Evolutionary conservation across 53 echinoderm and acorn worm genomes (phyloP).

Genomic region (Luidia sarsii): DNA sequence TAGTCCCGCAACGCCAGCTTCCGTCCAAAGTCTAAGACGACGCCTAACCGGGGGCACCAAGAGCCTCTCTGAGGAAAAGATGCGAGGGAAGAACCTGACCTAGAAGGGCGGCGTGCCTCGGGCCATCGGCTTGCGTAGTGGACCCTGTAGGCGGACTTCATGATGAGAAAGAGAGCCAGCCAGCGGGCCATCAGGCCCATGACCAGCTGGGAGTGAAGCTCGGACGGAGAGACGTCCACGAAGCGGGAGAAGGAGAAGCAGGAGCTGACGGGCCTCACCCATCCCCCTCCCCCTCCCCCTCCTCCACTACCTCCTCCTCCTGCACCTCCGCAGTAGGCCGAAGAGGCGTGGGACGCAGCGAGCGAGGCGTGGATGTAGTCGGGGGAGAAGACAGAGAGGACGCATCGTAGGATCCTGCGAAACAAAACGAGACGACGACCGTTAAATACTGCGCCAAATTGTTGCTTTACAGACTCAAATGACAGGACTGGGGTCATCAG

Average conservation of each 20-base stretch:
- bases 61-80: no score
- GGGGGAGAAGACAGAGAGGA: slow-evolving; percentile 72
- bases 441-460: no score
- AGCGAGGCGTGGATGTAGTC: slow-evolving; percentile 88
- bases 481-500: no score
- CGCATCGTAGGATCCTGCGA: no score
- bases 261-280: slow-evolving; percentile 1
- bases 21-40: no score
- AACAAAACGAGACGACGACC: no score
- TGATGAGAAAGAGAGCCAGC: slow-evolving; percentile 69
- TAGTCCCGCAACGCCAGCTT: no score
- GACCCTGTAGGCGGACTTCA: slow-evolving; percentile 83
- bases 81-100: slow-evolving; percentile 16
- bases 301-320: no score
- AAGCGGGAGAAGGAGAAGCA: slow-evolving; percentile 90
- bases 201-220: slow-evolving; percentile 69
- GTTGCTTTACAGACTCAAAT: no score
- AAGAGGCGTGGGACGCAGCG: slow-evolving; percentile 1
- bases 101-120: not conserved
- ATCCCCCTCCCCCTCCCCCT: no score
- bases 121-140: slow-evolving; percentile 70
- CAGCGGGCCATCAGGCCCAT: slow-evolving; percentile 73
- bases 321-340: no score
- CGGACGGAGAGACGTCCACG: slow-evolving; percentile 74
- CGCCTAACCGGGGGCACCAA: no score